Percentiles rank a stretch among this genome's conserved stretches.
Evolutionary conservation across 2,113 vertebrate species (phyloP).

Genomic region (Numenius arquata): DNA sequence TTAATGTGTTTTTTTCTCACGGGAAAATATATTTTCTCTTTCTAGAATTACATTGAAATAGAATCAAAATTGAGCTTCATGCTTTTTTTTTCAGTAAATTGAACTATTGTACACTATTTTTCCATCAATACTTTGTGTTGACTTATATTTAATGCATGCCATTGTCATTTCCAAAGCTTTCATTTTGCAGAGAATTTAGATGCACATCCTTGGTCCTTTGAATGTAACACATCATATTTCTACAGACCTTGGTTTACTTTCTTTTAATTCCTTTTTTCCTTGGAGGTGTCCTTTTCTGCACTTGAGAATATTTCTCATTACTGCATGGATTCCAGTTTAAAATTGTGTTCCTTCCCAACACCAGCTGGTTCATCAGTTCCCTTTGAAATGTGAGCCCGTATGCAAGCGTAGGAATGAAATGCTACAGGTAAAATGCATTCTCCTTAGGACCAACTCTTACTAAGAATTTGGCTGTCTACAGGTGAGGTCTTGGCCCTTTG

Average conservation of each 20-base stretch:
- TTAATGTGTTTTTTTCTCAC: not conserved
- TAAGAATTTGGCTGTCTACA: not conserved
- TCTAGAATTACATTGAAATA: conserved; percentile 15
- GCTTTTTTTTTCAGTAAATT: not conserved
- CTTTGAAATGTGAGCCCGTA: not conserved
- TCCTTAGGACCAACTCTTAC: not conserved
- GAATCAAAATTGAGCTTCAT: not conserved
- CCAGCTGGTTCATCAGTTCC: not conserved
- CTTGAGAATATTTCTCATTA: not conserved
- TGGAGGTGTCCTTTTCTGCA: not conserved
- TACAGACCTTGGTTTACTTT: not conserved
- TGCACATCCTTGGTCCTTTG: not conserved
- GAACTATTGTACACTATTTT: not conserved
- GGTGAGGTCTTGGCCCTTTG: not conserved
- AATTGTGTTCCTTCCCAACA: not conserved
- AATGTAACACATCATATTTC: not conserved
- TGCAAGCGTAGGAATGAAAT: not conserved
- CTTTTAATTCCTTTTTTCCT: not conserved
- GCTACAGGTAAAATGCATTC: not conserved
- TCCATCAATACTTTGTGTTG: not conserved
- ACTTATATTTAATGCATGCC: not conserved
- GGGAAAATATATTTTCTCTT: conserved; percentile 25
- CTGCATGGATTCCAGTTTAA: not conserved
- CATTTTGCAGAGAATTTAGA: not conserved
- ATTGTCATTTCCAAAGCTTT: not conserved